These are phyloP conservation scores for Sipha flava DNA, from an alignment of 1,140 invertebrate species.

Conservation along the genomic window DNA sequence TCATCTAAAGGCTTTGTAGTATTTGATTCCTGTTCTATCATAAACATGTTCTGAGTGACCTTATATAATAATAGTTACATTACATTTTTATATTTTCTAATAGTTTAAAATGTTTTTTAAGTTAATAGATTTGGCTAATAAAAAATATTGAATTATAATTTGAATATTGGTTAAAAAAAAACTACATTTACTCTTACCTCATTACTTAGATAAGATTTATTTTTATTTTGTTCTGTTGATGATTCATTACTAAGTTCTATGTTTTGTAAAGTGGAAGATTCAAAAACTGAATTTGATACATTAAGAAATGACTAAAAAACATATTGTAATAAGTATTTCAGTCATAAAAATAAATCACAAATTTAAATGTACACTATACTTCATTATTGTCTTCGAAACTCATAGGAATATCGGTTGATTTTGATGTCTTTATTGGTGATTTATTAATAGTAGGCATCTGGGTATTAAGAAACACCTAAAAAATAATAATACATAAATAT, in stretches of 20 bases:
- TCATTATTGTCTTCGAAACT: neutral
- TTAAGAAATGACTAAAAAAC: neutral
- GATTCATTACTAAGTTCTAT: neutral
- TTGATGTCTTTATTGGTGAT: neutral
- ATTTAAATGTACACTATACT: neutral
- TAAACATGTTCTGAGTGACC: neutral
- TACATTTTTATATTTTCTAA: too few relatives aligned
- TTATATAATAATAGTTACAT: too few relatives aligned
- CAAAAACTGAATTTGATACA: neutral
- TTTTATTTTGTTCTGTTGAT: neutral
- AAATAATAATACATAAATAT: too few relatives aligned
- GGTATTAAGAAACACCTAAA: conserved; percentile 19
- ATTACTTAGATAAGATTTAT: neutral
- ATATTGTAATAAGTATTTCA: too few relatives aligned
- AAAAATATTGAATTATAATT: too few relatives aligned
- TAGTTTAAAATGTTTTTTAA: too few relatives aligned
- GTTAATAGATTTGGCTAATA: too few relatives aligned
- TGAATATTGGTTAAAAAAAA: too few relatives aligned
- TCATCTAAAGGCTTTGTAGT: neutral
- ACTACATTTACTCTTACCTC: too few relatives aligned
- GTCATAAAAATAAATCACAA: too few relatives aligned
- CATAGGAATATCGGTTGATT: neutral
- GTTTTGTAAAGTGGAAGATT: neutral
- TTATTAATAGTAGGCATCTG: neutral
- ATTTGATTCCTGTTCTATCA: neutral